Evolutionary conservation across 2,113 vertebrate species (phyloP), one percentile per base, ranked within the genome.

Genomic region (Meriones unguiculatus): DNA sequence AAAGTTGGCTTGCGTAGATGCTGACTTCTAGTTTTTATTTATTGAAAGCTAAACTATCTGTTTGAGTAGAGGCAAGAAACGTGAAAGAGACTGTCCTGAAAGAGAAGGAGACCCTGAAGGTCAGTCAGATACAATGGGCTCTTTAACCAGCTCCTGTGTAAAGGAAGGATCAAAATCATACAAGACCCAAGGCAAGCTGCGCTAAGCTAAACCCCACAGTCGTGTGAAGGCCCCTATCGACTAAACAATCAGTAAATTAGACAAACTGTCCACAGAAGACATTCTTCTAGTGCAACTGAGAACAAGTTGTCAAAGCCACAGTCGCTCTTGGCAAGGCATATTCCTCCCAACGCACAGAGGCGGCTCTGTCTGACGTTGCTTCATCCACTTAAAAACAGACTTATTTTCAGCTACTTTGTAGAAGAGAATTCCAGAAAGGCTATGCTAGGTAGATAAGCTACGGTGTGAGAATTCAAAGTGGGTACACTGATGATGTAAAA

Each of bases 31-130:
- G 70, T 73, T 95, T 95, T 96, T 90, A 96, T 41, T 91, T 94
- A 81, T 35, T 70, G 64, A 94, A 96, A 95, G 90, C 70, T 69
- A 89, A 97, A 85, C 85, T 96, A 97, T 92, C 75, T 97, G 92
- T 87, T 89, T 90, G 57, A 97, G 65, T 41, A 88, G 70, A 92
- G 86, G 90, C 11, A 94, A 22, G 80, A 77, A 86, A 67, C 91
- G 85, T 32, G 30, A 93, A 91, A 80, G 77, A 69, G 84, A 91
- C 54, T 64, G 96, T 93, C 84, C 80, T 72, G 84, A 84, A 64
- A 88, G 76, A 4, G 11, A 82, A 46, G 0, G 0, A 62, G 73
- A 46, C 32, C 32, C 17, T 3, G 24, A 77, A 88, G 73, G 78
- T 85, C 90, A 90, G 35, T 62, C 67, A 72, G 84, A 78, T 89